These are phyloP conservation scores for Orchesella cincta DNA, from an alignment of 1,140 invertebrate species.

Conservation along the genomic window DNA sequence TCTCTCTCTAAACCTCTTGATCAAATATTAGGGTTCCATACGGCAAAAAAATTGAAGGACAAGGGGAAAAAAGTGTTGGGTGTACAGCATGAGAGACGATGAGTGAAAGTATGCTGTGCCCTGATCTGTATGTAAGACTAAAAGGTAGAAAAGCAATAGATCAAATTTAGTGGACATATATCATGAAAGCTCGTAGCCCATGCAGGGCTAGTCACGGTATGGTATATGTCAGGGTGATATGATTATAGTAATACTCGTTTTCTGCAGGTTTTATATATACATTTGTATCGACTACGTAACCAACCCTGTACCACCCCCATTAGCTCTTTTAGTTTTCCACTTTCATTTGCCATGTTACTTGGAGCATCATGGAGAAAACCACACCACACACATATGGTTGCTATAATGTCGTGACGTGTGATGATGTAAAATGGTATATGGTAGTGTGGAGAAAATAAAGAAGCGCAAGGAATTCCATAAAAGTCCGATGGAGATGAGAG, in stretches of 20 bases:
- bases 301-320: background rate
- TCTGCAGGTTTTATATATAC: background rate
- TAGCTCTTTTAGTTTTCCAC: background rate
- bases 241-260: background rate
- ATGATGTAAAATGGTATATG: background rate
- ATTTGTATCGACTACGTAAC: background rate
- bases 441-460: background rate
- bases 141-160: background rate
- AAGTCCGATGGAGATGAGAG: background rate
- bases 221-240: background rate
- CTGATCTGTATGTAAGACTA: background rate
- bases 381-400: background rate
- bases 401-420: background rate
- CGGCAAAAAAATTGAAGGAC: background rate
- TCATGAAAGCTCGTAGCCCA: background rate
- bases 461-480: constrained; percentile 13
- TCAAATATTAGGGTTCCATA: background rate
- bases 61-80: background rate
- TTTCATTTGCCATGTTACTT: background rate
- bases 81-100: background rate
- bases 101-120: background rate
- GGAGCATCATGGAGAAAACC: background rate
- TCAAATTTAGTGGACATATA: background rate
- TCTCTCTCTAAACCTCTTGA: background rate
- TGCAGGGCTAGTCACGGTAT: background rate